These are phyloP conservation scores for Busseola fusca DNA, from an alignment of 2,888 invertebrate genomes.

Conservation along the genomic window DNA sequence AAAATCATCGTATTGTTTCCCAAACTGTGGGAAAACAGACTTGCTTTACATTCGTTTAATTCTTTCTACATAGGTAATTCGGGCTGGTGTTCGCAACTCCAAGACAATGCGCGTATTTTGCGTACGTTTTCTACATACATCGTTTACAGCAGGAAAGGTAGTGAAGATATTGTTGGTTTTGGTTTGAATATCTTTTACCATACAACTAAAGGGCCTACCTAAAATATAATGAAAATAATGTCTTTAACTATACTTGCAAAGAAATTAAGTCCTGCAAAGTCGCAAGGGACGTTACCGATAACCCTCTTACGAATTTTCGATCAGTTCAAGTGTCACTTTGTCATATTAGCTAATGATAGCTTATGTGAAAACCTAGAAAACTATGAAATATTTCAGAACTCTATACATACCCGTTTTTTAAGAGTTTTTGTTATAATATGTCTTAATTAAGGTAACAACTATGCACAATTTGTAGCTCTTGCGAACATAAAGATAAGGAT, in stretches of 20 bases:
- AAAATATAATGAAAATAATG: not conserved
- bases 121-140: not conserved
- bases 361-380: not conserved
- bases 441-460: conserved; percentile 26
- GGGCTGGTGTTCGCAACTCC: too few species aligned
- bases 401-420: not conserved
- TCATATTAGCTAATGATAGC: not conserved
- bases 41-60: conserved; percentile 5
- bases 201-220: not conserved
- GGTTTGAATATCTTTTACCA: conserved; percentile 1
- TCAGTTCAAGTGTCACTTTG: too few species aligned
- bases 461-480: conserved; percentile 47
- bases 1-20: not conserved
- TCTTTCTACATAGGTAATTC: not conserved
- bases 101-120: too few species aligned
- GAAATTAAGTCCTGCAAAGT: not conserved
- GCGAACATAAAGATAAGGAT: conserved; percentile 67
- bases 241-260: not conserved
- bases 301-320: too few species aligned
- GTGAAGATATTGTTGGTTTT: not conserved
- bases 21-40: not conserved
- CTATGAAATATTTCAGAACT: not conserved
- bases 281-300: not conserved
- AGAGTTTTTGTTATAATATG: not conserved
- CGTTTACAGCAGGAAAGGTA: not conserved